Evolutionary conservation across 1,140 invertebrate species (phyloP).

Genomic region (Lysiphlebus fabarum): DNA sequence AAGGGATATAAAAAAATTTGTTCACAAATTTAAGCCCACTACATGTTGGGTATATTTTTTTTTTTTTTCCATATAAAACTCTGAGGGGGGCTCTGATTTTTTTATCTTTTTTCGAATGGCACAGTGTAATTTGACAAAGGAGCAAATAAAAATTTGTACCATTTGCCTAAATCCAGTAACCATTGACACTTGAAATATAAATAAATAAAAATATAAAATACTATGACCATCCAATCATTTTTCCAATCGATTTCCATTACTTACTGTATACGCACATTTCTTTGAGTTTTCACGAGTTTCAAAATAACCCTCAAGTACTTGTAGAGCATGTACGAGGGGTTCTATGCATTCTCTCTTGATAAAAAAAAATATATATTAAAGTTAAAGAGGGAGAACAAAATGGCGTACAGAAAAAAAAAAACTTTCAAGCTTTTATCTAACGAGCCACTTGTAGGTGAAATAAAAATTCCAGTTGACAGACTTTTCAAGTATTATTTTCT

Average conservation of each 20-base stretch:
- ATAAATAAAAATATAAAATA: conserved; percentile 1
- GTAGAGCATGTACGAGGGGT: neutral
- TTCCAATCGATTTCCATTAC: conserved; percentile 25
- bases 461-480: conserved; percentile 22
- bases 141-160: neutral
- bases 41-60: neutral
- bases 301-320: conserved; percentile 4
- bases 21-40: conserved; percentile 3
- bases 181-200: conserved; percentile 16
- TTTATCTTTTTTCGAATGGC: neutral
- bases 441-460: conserved; percentile 26
- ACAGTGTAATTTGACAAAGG: neutral
- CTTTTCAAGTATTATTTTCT: no score
- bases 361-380: no score
- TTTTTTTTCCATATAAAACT: neutral
- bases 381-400: no score
- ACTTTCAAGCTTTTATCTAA: neutral
- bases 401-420: neutral
- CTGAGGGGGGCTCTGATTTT: neutral
- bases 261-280: neutral
- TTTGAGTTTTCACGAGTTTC: conserved; percentile 12
- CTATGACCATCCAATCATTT: conserved; percentile 23
- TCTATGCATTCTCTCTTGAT: conserved; percentile 9
- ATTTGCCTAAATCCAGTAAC: conserved; percentile 15
- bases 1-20: conserved; percentile 7